These are phyloP conservation scores for Mobula hypostoma DNA, from an alignment of 2,113 vertebrate genomes.

Conservation along the genomic window DNA sequence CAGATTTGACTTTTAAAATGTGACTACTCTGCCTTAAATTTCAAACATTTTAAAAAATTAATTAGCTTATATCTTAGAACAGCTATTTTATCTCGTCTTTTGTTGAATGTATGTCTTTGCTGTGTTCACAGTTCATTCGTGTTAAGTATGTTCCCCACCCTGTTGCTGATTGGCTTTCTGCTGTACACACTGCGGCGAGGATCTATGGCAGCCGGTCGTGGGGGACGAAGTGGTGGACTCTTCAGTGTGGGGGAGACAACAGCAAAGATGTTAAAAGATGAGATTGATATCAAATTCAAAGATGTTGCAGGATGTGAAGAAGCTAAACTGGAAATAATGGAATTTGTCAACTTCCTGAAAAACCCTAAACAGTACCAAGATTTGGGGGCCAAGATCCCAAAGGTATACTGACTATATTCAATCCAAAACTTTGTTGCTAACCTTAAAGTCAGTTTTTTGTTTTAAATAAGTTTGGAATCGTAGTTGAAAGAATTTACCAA, in stretches of 20 bases:
- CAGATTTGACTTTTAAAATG: not conserved
- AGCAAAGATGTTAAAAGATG: constrained; percentile 55
- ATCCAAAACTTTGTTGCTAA: not conserved
- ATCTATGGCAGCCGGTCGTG: constrained; percentile 46
- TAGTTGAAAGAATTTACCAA: not conserved
- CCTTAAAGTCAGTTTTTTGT: not conserved
- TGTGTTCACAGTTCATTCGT: constrained; percentile 50
- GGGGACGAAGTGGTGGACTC: constrained; percentile 46
- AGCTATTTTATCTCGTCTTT: not conserved
- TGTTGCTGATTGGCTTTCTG: constrained; percentile 53
- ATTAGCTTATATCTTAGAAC: not conserved
- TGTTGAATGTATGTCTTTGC: not conserved
- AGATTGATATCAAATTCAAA: constrained; percentile 48
- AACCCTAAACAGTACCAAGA: constrained; percentile 60
- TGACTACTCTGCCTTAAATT: not conserved
- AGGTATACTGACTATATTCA: constrained; percentile 45
- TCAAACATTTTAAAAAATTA: not conserved
- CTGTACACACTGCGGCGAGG: constrained; percentile 51
- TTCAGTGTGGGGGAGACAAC: constrained; percentile 56
- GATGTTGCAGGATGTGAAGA: constrained; percentile 61
- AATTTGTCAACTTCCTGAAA: constrained; percentile 62
- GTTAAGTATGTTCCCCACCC: constrained; percentile 50
- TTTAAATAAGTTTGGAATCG: not conserved
- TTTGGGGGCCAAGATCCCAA: constrained; percentile 60
- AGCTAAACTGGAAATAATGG: constrained; percentile 59